Percentiles rank a stretch among this genome's conserved stretches.
Conservation (phyloP, 2,113 vertebrate genomes). For the Nipponia nippon region DNA sequence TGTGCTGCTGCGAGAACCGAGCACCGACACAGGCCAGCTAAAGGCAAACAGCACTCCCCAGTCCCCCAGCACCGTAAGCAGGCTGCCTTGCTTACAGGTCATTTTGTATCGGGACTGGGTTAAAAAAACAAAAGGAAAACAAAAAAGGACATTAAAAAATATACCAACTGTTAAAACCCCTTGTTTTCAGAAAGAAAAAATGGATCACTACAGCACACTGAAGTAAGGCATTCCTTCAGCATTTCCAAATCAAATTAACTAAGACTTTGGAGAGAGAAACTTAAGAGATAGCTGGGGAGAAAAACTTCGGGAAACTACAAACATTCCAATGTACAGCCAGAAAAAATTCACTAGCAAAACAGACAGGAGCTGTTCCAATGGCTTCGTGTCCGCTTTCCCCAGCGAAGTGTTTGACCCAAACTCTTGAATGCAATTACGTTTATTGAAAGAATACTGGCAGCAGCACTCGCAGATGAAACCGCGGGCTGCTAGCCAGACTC, state of each 20-base stretch:
- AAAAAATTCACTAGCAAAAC: neutral
- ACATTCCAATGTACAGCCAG: neutral
- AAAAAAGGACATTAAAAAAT: neutral
- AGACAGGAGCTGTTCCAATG: neutral
- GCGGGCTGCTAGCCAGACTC: neutral
- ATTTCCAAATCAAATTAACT: neutral
- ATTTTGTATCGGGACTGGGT: neutral
- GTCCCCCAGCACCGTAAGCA: accelerated
- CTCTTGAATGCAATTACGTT: neutral
- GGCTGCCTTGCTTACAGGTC: neutral
- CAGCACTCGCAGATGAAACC: neutral
- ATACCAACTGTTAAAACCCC: neutral
- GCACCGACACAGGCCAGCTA: neutral
- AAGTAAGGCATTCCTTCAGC: neutral
- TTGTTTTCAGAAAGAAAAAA: neutral
- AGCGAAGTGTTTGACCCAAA: neutral
- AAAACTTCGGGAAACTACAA: neutral
- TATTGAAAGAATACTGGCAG: neutral
- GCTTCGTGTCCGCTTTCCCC: neutral
- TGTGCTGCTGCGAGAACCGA: neutral
- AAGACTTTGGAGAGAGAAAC: neutral
- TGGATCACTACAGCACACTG: accelerated
- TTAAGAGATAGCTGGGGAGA: neutral
- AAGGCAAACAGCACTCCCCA: neutral
- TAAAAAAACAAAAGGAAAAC: neutral